Evolutionary conservation across 37 sponge, comb jelly and placozoan genomes (phyloP), one percentile per base, ranked within the genome.

Genomic region (Lycopodina hypogea): DNA sequence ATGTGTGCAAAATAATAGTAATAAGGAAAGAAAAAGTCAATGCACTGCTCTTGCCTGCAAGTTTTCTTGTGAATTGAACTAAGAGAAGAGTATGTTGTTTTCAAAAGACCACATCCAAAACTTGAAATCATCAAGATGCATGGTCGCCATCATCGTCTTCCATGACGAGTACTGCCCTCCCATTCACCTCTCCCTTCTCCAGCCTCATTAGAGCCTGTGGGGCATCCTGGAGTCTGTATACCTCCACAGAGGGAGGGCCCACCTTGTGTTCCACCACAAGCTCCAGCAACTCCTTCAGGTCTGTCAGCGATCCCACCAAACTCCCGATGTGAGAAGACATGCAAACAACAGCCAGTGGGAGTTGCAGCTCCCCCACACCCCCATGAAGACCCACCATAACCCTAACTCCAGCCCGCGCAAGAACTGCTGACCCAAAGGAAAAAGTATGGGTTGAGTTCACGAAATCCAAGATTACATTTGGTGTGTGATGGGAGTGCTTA

Each of bases 331-430:
- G 67, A 0, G 50, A 26, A 36, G 21, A 34, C 29, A 15, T 22
- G 58, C 60, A n/a, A 3, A 83, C 59, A 18, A 53, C 40, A 36
- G 68, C 30, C 42, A 76, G 45, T 1, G 84, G 84, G 7, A 83
- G 61, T 6, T 69, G 38, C 7, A 83, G 29, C 24, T 75, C 74
- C 18, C 77, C 84, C 32, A 76, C 2, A 0, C 86, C 86, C 17
- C 86, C 86, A 60, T 75, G 29, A 12, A 85, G 34, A n/a, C 86
- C 86, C 30, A 85, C 66, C 39, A 60, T n/a, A 11, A 85, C 74
- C 51, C 70, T 37, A 7, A 64, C 40, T 7, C 86, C 86, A 28
- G 48, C 56, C 17, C 42, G 55, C 17, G 33, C 35, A 8, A 85
- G 58, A 15, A 71, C 7, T 11, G 32, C 24, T 1, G 30, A 12